A percentile compares a stretch with the other conserved stretches of the same genome.
phyloP scores from a whole-genome alignment of 2,888 invertebrate species.

The Oxytorus armatus region DNA sequence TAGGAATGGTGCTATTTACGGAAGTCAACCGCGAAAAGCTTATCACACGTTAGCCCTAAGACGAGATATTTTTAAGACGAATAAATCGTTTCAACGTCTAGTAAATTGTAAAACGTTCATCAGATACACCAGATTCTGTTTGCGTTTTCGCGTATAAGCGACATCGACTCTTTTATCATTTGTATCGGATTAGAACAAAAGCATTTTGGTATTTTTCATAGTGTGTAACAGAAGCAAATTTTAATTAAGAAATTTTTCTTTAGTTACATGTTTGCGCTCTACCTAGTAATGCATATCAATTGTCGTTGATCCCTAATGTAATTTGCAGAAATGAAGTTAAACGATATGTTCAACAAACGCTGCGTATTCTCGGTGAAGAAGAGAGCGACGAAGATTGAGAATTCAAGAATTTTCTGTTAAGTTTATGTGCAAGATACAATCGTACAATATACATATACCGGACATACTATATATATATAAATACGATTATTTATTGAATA shows the following conservation, averaged over 20 bases:
- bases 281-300: not conserved
- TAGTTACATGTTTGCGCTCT: not conserved
- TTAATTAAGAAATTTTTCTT: not conserved
- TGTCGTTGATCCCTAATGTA: conserved; percentile 15
- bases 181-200: not conserved
- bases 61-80: conserved; percentile 54
- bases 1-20: conserved; percentile 72
- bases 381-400: conserved; percentile 56
- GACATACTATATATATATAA: conserved; percentile 26
- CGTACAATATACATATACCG: conserved; percentile 1
- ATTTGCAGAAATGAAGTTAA: conserved; percentile 61
- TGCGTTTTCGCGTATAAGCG: conserved; percentile 48
- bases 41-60: conserved; percentile 74
- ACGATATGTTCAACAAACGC: conserved; percentile 61
- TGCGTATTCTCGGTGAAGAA: conserved; percentile 39
- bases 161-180: not conserved
- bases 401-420: conserved; percentile 20
- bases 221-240: not conserved
- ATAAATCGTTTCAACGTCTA: conserved; percentile 27
- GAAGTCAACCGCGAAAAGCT: conserved; percentile 71
- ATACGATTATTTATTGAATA: conserved; percentile 37
- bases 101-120: conserved; percentile 42
- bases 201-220: not conserved
- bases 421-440: conserved; percentile 29
- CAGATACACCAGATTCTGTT: conserved; percentile 47